Evolutionary conservation across 2,113 vertebrate genomes (phyloP), one percentile per base, ranked within the genome.

Genomic region (Physeter macrocephalus): DNA sequence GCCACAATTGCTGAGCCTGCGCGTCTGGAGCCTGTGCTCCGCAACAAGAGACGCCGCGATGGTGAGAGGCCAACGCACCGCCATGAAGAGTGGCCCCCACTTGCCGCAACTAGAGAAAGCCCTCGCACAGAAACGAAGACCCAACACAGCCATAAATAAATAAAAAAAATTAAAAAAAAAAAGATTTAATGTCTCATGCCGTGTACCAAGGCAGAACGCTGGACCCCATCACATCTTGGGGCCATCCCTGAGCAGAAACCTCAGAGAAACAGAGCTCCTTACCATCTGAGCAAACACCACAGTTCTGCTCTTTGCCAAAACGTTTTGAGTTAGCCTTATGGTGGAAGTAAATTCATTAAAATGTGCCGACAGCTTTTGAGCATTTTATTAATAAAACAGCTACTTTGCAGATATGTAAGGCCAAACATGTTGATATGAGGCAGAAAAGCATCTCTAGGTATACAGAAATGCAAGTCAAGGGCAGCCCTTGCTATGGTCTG

Each of bases 291-390:
- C 62, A 72, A 86, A 88, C 3, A 1, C 61, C 43, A 52, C 61
- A 34, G 46, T 69, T 94, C 69, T 85, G 4, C 21, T 83, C 91
- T 97, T 95, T 93, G 82, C 61, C 92, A 93, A 43, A 94, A 52
- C 0, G 1, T 77, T 88, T 83, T 75, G 83, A 92, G 61, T 90
- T 43, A 83, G 41, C 29, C 72, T 96, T 91, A 80, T 34, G n/a
- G 78, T 80, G 6, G 31, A 93, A 86, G n/a, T 75, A 80, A 95
- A 83, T 92, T 74, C 1, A 0, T 80, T 91, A 96, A 62, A 90
- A 78, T 97, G 66, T 74, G 71, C 88, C 78, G 54, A 81, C 29
- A 31, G 62, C 39, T 67, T 94, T 78, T 72, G 81, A 96, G 69
- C 34, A 49, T 87, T 81, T 86, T 93, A 82, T 95, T 97, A 82